phyloP scores from a whole-genome alignment of 2,113 vertebrate genomes.

The Butorides virescens region DNA sequence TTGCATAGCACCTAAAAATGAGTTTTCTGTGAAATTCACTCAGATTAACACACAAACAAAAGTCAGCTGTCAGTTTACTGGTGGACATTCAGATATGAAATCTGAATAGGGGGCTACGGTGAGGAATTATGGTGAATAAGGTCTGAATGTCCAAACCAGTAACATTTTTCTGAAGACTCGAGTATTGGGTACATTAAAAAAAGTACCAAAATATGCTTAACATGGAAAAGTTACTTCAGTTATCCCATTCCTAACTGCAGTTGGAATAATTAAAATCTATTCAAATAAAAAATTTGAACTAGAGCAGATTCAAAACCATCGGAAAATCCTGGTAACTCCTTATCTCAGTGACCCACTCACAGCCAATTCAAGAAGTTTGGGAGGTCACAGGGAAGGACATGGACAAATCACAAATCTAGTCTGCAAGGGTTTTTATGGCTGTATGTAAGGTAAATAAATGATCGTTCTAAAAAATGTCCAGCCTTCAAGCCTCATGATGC shows the following conservation, averaged over 20 bases:
- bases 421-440: neutral
- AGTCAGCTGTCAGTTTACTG: neutral
- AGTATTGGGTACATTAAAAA: neutral
- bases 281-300: neutral
- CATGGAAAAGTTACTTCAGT: neutral
- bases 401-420: neutral
- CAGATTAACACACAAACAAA: neutral
- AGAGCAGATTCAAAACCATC: neutral
- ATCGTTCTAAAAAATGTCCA: neutral
- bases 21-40: neutral
- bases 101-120: neutral
- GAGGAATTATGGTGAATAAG: neutral
- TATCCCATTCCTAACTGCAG: neutral
- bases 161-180: neutral
- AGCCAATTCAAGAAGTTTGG: neutral
- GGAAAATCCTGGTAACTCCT: neutral
- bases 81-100: neutral
- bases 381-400: neutral
- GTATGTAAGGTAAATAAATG: neutral
- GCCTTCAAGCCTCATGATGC: neutral
- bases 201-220: neutral
- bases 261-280: neutral
- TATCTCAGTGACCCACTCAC: neutral
- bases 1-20: neutral
- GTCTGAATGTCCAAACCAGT: neutral